These are phyloP conservation scores for Luidia sarsii DNA, from an alignment of 53 echinoderm and acorn worm genomes.

Conservation along the genomic window DNA sequence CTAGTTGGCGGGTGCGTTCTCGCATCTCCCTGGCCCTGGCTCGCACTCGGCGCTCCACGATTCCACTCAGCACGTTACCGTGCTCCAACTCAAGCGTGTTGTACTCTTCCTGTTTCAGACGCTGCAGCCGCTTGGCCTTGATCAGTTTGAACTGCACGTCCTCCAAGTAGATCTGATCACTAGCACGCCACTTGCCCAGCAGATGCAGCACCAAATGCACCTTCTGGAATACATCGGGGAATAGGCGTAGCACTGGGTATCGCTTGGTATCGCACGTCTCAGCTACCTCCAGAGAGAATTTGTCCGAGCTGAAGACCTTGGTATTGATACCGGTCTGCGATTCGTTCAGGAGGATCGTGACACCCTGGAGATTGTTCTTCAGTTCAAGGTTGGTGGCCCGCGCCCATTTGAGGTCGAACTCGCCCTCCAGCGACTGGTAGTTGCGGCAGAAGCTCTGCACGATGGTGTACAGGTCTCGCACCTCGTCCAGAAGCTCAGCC, in stretches of 20 bases:
- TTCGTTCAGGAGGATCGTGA: slow-evolving; percentile 48
- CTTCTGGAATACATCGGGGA: slow-evolving; percentile 95
- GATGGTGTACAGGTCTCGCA: slow-evolving; percentile 67
- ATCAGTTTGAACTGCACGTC: slow-evolving; percentile 90
- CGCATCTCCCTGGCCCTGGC: slow-evolving; percentile 80
- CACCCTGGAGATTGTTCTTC: slow-evolving; percentile 70
- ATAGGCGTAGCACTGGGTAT: slow-evolving; percentile 79
- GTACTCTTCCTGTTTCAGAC: slow-evolving; percentile 92
- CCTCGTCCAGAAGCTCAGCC: slow-evolving; percentile 76
- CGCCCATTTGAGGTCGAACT: slow-evolving; percentile 92
- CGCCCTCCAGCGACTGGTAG: slow-evolving; percentile 89
- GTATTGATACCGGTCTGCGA: slow-evolving; percentile 69
- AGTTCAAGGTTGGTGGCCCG: slow-evolving; percentile 82
- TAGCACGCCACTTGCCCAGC: slow-evolving; percentile 86
- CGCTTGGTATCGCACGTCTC: slow-evolving; percentile 85
- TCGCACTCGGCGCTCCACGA: slow-evolving; percentile 87
- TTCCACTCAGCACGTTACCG: slow-evolving; percentile 70
- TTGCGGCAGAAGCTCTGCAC: slow-evolving; percentile 88
- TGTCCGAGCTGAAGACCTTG: slow-evolving; percentile 84
- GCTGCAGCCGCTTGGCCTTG: slow-evolving; percentile 78
- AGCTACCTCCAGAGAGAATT: slow-evolving; percentile 91
- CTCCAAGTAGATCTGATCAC: slow-evolving; percentile 93
- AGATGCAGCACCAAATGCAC: slow-evolving; percentile 82
- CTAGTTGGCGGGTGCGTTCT: slow-evolving; percentile 73
- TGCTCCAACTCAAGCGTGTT: slow-evolving; percentile 84